These are phyloP conservation scores for Branchellion lobata DNA, from an alignment of 2,888 invertebrate genomes.

Conservation along the genomic window DNA sequence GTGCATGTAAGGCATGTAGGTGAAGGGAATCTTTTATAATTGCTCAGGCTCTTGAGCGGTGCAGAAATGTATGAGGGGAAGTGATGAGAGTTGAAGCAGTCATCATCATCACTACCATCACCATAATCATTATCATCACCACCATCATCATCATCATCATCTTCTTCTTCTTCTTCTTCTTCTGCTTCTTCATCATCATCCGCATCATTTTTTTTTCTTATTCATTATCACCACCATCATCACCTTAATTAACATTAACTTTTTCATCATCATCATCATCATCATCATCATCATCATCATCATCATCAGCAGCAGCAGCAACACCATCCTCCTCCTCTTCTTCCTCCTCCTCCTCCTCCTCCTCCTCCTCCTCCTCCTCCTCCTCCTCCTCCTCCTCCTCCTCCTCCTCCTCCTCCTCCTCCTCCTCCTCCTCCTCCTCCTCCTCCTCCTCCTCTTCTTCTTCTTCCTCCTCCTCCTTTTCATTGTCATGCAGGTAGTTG, in stretches of 20 bases:
- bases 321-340: conserved; percentile 71
- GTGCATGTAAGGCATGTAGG: too few relatives aligned
- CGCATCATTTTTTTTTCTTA: background rate
- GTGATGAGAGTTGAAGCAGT: background rate
- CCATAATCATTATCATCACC: background rate
- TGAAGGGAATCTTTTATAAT: too few relatives aligned
- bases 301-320: conserved; percentile 98
- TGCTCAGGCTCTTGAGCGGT: too few relatives aligned
- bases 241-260: conserved; percentile 19
- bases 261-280: conserved; percentile 31
- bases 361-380: conserved; percentile 23
- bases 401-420: conserved; percentile 67
- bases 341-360: conserved; percentile 7
- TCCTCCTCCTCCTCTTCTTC: conserved; percentile 99
- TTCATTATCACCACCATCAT: conserved; percentile 35
- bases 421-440: conserved; percentile 95
- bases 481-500: too few relatives aligned
- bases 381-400: conserved; percentile 8
- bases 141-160: background rate
- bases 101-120: too few relatives aligned
- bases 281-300: conserved; percentile 95
- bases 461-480: conserved; percentile 61
- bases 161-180: background rate
- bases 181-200: background rate
- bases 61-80: background rate